Conservation (phyloP, 2,888 invertebrate species). For the Agriopis marginaria region DNA sequence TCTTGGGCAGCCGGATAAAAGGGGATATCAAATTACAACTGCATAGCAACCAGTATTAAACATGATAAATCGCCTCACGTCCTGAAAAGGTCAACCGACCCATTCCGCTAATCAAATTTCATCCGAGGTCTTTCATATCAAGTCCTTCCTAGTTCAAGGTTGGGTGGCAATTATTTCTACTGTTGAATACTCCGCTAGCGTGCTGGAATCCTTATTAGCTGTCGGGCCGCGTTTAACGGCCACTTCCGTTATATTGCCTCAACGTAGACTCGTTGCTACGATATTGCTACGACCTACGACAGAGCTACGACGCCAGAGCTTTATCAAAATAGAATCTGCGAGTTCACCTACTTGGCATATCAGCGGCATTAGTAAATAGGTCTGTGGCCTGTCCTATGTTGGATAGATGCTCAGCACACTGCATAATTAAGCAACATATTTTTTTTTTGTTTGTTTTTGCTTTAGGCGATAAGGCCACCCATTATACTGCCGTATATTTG, state of each 20-base stretch:
- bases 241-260: slow-evolving; percentile 53
- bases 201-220: slow-evolving; percentile 59
- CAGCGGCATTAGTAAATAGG: too few relatives aligned
- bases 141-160: slow-evolving; percentile 38
- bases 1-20: not conserved
- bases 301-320: slow-evolving; percentile 2
- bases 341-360: too few relatives aligned
- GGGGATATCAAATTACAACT: not conserved
- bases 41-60: not conserved
- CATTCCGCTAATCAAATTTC: slow-evolving; percentile 27
- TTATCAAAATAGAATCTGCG: too few relatives aligned
- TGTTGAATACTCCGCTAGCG: slow-evolving; percentile 42
- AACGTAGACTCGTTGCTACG: slow-evolving; percentile 23
- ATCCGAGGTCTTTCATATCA: slow-evolving; percentile 24
- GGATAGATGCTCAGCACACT: too few relatives aligned
- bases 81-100: slow-evolving; percentile 17
- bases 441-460: too few relatives aligned
- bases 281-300: slow-evolving; percentile 45
- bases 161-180: slow-evolving; percentile 47
- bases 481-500: too few relatives aligned
- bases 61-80: slow-evolving; percentile 9
- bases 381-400: too few relatives aligned
- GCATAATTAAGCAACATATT: too few relatives aligned
- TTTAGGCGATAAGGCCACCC: too few relatives aligned
- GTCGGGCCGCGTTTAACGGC: slow-evolving; percentile 47